Conservation (phyloP, 35 echinoderm and acorn worm genomes). For the Lytechinus pictus region DNA sequence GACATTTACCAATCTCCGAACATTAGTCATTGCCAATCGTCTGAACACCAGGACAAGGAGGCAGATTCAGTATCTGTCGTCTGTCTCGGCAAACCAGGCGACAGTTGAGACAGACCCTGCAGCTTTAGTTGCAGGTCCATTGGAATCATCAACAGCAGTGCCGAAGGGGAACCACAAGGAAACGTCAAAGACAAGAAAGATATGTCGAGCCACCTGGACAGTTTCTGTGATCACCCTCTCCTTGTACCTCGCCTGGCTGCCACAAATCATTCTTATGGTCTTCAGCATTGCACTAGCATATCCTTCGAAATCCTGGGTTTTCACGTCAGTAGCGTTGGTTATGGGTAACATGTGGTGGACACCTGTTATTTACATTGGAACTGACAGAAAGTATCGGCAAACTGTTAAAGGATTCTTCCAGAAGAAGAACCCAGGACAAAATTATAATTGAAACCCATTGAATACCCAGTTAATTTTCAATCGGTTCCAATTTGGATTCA, state of each 20-base stretch:
- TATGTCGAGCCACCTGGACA: not conserved
- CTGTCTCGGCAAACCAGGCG: not conserved
- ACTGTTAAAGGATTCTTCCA: not conserved
- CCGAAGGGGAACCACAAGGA: not conserved
- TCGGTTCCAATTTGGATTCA: no score
- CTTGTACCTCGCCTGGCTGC: not conserved
- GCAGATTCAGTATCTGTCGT: not conserved
- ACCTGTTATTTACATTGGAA: not conserved
- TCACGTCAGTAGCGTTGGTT: not conserved
- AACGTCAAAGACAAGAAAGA: not conserved
- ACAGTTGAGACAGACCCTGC: not conserved
- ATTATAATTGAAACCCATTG: no score
- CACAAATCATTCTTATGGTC: not conserved
- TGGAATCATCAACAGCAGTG: not conserved
- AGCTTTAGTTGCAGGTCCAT: not conserved
- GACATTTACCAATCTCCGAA: not conserved
- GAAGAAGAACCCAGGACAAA: not conserved
- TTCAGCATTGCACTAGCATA: not conserved
- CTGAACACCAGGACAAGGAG: not conserved
- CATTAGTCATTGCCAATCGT: not conserved
- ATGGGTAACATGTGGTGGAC: not conserved
- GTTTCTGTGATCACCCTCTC: not conserved
- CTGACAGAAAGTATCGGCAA: not conserved
- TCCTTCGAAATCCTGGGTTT: not conserved
- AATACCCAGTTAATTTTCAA: no score